These are phyloP conservation scores for Turritopsis dohrnii DNA, from an alignment of 30 jellyfish, hydroid and myxozoan species.

Conservation along the genomic window DNA sequence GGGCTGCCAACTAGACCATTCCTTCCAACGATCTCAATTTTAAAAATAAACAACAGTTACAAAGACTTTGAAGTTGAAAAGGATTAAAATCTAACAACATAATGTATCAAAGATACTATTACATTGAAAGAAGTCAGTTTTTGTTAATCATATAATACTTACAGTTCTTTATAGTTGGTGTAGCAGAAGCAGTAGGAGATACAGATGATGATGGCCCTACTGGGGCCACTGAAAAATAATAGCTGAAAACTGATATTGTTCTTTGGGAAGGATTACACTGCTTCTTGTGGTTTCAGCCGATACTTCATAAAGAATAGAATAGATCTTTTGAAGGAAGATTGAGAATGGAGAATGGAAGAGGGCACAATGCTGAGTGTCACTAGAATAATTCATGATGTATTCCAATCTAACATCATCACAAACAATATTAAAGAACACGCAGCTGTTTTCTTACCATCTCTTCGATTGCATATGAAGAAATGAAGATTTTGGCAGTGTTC, in stretches of 20 bases:
- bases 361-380: too few species aligned
- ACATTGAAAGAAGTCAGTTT: too few species aligned
- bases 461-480: background rate
- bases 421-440: background rate
- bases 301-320: too few species aligned
- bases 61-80: background rate
- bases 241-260: too few species aligned
- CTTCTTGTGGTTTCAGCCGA: too few species aligned
- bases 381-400: background rate
- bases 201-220: background rate
- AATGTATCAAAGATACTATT: too few species aligned
- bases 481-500: background rate
- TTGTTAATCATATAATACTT: background rate
- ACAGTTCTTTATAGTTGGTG: background rate
- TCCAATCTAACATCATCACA: background rate
- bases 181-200: background rate
- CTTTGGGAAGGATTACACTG: too few species aligned
- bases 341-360: background rate
- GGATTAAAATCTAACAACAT: too few species aligned
- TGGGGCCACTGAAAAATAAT: background rate
- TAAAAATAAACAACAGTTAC: background rate
- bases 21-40: background rate
- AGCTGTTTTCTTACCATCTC: background rate
- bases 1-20: constrained; percentile 13
- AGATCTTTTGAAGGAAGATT: background rate